These are phyloP conservation scores for Sphenodon punctatus DNA, from an alignment of 2,797 vertebrate species.

Conservation along the genomic window DNA sequence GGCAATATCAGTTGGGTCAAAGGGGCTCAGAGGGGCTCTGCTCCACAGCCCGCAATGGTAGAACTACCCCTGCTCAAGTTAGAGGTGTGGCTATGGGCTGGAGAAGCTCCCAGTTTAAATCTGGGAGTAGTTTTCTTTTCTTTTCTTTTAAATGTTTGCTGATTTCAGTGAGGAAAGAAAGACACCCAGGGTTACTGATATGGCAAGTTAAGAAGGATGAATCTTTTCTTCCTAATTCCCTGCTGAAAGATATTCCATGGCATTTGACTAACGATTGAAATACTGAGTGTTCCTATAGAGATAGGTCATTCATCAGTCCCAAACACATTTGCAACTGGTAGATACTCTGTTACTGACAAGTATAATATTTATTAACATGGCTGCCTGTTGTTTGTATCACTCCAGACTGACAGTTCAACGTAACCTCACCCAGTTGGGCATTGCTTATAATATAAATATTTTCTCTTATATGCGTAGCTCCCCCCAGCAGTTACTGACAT, in stretches of 20 bases:
- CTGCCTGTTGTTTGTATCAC: background rate
- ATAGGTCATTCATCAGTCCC: slow-evolving; percentile 7
- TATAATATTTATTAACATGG: background rate
- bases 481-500: background rate
- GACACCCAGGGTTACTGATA: background rate
- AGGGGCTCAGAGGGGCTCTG: no score
- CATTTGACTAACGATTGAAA: slow-evolving; percentile 22
- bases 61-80: no score
- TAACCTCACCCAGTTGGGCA: no score
- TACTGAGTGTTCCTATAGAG: background rate
- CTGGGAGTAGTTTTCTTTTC: background rate
- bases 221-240: background rate
- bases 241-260: background rate
- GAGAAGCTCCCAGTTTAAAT: no score
- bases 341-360: slow-evolving; percentile 1
- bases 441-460: background rate
- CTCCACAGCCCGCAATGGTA: no score
- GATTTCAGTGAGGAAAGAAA: background rate
- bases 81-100: no score
- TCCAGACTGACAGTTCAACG: slow-evolving; percentile 3
- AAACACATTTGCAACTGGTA: background rate
- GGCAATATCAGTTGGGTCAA: no score
- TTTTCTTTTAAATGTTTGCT: background rate
- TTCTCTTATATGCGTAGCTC: background rate
- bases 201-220: background rate